Conservation (phyloP, 2,888 invertebrate species). For the Archips xylosteana region DNA sequence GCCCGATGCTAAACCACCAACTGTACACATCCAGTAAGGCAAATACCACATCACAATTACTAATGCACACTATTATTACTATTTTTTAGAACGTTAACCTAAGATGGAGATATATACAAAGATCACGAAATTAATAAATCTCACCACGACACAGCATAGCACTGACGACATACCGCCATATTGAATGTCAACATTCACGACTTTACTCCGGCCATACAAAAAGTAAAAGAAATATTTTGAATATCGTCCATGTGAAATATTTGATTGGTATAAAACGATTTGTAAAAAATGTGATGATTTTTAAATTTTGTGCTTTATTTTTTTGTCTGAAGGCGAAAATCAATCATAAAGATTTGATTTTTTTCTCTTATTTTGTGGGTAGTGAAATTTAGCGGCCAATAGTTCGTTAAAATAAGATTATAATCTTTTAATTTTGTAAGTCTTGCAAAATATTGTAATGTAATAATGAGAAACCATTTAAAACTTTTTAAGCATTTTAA, state of each 20-base stretch:
- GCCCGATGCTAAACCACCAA: slow-evolving; percentile 50
- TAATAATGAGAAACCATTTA: neutral
- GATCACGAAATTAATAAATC: slow-evolving; percentile 84
- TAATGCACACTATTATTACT: slow-evolving; percentile 49
- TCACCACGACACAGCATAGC: slow-evolving; percentile 98
- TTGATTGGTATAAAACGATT: slow-evolving; percentile 47
- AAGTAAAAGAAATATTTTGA: slow-evolving; percentile 47
- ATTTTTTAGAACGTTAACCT: slow-evolving; percentile 53
- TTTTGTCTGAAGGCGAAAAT: slow-evolving; percentile 74
- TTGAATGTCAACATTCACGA: slow-evolving; percentile 91
- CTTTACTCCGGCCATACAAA: slow-evolving; percentile 70
- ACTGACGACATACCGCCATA: slow-evolving; percentile 98
- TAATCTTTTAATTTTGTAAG: neutral
- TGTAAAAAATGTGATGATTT: slow-evolving; percentile 59
- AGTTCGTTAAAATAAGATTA: neutral
- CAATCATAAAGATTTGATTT: slow-evolving; percentile 69
- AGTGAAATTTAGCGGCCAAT: slow-evolving; percentile 38
- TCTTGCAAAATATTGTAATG: neutral
- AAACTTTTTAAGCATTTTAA: neutral
- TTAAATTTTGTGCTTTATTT: slow-evolving; percentile 78
- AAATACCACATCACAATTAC: slow-evolving; percentile 52
- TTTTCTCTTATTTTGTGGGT: slow-evolving; percentile 66
- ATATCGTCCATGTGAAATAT: slow-evolving; percentile 51
- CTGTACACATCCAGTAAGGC: slow-evolving; percentile 51
- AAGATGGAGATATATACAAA: slow-evolving; percentile 63